Evolutionary conservation across 1,140 invertebrate genomes (phyloP).

Genomic region (Drosophila dunni): DNA sequence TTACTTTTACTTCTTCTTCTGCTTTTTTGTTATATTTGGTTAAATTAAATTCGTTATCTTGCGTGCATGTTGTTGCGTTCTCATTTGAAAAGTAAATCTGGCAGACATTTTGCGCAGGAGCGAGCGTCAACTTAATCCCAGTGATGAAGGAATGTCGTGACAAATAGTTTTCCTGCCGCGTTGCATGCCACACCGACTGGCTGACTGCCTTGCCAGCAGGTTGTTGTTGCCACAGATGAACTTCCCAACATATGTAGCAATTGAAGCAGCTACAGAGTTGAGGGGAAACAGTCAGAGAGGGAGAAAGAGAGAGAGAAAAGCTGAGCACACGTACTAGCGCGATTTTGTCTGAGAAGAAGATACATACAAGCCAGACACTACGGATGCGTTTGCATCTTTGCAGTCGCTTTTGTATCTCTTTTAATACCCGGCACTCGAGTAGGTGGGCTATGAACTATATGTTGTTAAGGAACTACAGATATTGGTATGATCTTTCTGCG

Average conservation of each 20-base stretch:
- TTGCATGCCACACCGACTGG: slow-evolving; percentile 22
- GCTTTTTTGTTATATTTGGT: slow-evolving; percentile 1
- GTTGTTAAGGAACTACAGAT: no score
- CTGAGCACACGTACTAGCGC: slow-evolving; percentile 61
- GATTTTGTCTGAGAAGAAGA: slow-evolving; percentile 71
- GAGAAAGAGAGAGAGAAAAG: slow-evolving; percentile 7
- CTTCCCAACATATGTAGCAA: slow-evolving; percentile 44
- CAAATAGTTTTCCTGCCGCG: slow-evolving; percentile 71
- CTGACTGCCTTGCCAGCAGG: slow-evolving; percentile 25
- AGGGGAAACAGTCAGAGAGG: slow-evolving; percentile 13
- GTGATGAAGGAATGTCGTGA: slow-evolving; percentile 71
- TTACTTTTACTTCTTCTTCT: not conserved
- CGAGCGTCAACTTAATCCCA: slow-evolving; percentile 68
- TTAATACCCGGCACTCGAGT: not conserved
- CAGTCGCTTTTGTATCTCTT: slow-evolving; percentile 26
- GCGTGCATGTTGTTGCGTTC: not conserved
- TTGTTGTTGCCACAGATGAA: slow-evolving; percentile 18
- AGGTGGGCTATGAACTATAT: no score
- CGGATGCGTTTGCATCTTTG: slow-evolving; percentile 65
- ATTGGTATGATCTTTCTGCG: no score
- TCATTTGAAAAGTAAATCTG: slow-evolving; percentile 50
- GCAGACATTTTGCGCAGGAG: slow-evolving; percentile 18
- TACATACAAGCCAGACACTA: slow-evolving; percentile 65
- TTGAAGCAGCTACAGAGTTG: slow-evolving; percentile 18
- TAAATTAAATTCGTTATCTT: slow-evolving; percentile 12